Conservation (phyloP, 2,888 invertebrate species). For the Lepidonotus clava region DNA sequence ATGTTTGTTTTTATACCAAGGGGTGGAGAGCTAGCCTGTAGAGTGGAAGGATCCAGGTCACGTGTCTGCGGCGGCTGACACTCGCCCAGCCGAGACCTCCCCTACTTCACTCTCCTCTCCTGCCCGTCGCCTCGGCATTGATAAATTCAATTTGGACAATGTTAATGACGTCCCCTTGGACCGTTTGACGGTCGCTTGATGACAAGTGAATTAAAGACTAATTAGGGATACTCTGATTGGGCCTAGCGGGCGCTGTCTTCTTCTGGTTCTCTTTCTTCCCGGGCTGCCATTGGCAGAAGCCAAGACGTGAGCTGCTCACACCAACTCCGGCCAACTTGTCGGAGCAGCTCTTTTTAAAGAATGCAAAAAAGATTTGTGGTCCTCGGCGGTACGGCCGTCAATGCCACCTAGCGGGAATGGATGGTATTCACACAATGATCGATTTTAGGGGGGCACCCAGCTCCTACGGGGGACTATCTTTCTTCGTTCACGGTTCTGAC, state of each 20-base stretch:
- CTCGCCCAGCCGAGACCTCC: background rate
- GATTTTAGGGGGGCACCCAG: no score
- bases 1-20: background rate
- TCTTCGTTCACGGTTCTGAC: no score
- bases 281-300: no score
- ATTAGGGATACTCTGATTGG: background rate
- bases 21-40: background rate
- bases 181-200: slow-evolving; percentile 40
- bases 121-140: background rate
- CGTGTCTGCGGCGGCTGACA: background rate
- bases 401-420: no score
- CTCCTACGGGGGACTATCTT: no score
- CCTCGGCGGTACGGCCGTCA: no score
- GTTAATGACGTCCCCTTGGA: slow-evolving; percentile 30
- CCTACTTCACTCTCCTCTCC: background rate
- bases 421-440: no score
- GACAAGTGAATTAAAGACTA: slow-evolving; percentile 40
- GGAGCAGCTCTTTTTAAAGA: no score
- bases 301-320: no score
- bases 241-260: background rate
- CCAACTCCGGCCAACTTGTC: no score
- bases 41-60: background rate
- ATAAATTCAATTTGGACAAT: slow-evolving; percentile 18
- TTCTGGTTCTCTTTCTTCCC: no score
- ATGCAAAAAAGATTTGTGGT: no score